These are phyloP conservation scores for Pseudomyrmex flavicornis DNA, from an alignment of 1,140 invertebrate species.

Conservation along the genomic window DNA sequence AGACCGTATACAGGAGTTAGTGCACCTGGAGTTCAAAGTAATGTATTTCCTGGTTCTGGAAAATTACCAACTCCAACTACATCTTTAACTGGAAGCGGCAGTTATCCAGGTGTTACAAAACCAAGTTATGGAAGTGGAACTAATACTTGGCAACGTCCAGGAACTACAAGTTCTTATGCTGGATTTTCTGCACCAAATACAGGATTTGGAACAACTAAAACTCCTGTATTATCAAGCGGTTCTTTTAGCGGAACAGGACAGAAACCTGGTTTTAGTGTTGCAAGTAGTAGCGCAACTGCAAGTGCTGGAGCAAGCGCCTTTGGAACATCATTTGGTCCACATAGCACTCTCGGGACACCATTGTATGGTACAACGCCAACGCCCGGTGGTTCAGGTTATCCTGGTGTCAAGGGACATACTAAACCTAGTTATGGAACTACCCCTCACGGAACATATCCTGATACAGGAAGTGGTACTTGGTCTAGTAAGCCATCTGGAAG, in stretches of 20 bases:
- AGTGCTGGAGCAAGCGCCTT: neutral
- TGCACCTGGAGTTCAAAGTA: neutral
- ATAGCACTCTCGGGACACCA: neutral
- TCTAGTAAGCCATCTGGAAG: neutral
- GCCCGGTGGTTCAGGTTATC: neutral
- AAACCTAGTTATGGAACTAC: slow-evolving; percentile 15
- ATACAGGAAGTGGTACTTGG: neutral
- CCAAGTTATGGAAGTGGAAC: slow-evolving; percentile 1
- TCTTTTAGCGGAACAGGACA: neutral
- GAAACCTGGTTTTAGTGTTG: slow-evolving; percentile 1
- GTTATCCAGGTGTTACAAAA: neutral
- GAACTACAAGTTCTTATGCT: neutral
- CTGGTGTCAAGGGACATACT: neutral
- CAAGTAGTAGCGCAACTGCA: slow-evolving; percentile 19
- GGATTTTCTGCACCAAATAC: neutral
- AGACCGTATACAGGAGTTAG: neutral
- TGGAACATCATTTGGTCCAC: neutral
- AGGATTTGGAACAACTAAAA: slow-evolving; percentile 38
- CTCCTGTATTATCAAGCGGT: neutral
- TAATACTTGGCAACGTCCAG: neutral
- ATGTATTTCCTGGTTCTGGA: neutral
- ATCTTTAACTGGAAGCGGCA: neutral
- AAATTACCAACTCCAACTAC: neutral
- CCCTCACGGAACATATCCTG: slow-evolving; percentile 2
- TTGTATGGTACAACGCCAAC: neutral